A percentile compares a stretch with the other conserved stretches of the same genome.
Evolutionary conservation across 2,888 invertebrate species (phyloP).

Genomic region (Synanthedon myopaeformis): DNA sequence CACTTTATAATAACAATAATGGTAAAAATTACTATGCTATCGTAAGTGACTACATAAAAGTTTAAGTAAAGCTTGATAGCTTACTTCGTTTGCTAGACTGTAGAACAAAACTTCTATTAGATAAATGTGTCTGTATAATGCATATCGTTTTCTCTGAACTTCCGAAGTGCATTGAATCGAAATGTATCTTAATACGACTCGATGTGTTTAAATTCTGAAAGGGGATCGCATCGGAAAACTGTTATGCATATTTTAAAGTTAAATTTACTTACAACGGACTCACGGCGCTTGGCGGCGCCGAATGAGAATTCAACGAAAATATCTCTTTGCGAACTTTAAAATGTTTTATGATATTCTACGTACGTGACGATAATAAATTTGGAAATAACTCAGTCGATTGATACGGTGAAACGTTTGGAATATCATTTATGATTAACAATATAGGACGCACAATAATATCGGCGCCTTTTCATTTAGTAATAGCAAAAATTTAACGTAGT

Average conservation of each 20-base stretch:
- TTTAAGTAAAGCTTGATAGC: no score
- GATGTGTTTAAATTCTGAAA: slow-evolving; percentile 65
- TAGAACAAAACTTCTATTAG: no score
- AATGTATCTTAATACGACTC: slow-evolving; percentile 66
- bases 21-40: no score
- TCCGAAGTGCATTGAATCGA: slow-evolving; percentile 53
- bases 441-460: no score
- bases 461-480: no score
- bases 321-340: slow-evolving; percentile 53
- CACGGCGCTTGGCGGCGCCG: slow-evolving; percentile 17
- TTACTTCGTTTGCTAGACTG: neutral
- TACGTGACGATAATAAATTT: slow-evolving; percentile 44
- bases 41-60: no score
- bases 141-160: slow-evolving; percentile 41
- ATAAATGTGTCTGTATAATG: slow-evolving; percentile 12
- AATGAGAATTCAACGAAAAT: slow-evolving; percentile 48
- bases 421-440: no score
- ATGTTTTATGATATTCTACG: slow-evolving; percentile 54
- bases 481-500: no score
- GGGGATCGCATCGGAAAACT: slow-evolving; percentile 66
- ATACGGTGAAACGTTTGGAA: slow-evolving; percentile 6
- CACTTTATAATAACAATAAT: no score
- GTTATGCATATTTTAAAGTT: slow-evolving; percentile 71
- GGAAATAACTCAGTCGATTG: slow-evolving; percentile 32
- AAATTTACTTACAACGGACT: slow-evolving; percentile 59